Base-by-base conservation (phyloP, 92 coral and sea anemone species). In the Heteractis magnifica region DNA sequence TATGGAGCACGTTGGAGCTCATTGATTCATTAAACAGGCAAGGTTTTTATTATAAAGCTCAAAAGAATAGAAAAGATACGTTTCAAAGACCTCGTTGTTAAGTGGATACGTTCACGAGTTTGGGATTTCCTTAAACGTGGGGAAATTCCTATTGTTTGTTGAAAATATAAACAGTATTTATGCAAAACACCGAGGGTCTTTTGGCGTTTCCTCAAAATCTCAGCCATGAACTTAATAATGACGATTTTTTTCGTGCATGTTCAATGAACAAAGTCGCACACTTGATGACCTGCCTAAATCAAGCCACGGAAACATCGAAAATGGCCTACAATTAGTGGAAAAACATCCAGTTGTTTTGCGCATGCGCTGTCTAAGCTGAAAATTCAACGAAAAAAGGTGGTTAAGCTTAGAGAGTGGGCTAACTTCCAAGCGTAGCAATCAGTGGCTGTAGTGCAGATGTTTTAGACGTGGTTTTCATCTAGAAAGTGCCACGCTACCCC, bases 281-380 rank as follows among this genome's bases (percentile, higher is more conserved):
- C 83, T 65, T 51, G 56, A 68, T 80, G 89, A 65, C 84, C 76
- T 56, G 80, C 44, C 78, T 51, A 56, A 71, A 73, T 64, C 51
- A n/a, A 80, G 18, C 56, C 53, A 68, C 65, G 81, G 79, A 77
- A 77, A 26, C 83, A 8, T 77, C 75, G 53, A 60, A 51, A 68
- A 77, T 19, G 52, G 44, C 65, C 72, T 65, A 85, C 52, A 65
- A 90, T 50, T 23, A 19, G 52, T 76, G 72, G 12, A 64, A 81
- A 10, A 49, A 52, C 58, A 60, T 51, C 79, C n/a, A 65, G 55
- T 76, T 70, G 85, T 78, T 81, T 44, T 93, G 98, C 98, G 98
- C 98, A 93, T 93, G 98, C 98, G 98, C 93, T 73, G 83, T 84
- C 75, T 58, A 53, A 59, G 81, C 86, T 80, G 18, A 50, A 90